Conservation (phyloP, 2,113 vertebrate genomes). For the Grammomys surdaster region DNA sequence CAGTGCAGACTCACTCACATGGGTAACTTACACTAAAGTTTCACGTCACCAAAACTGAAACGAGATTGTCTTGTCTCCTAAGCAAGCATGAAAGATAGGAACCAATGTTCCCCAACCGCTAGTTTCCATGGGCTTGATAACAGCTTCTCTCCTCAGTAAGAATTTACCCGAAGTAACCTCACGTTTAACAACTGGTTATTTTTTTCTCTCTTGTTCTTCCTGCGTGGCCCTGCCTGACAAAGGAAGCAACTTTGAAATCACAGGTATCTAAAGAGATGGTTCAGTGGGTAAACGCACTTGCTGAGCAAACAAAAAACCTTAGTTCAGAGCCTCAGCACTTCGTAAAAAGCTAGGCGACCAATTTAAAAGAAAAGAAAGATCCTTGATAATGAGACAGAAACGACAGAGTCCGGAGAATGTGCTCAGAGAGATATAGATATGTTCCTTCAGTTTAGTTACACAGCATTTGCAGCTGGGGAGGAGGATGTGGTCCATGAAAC, state of each 20-base stretch:
- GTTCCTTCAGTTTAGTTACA: background rate
- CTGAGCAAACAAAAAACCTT: background rate
- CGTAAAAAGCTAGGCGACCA: background rate
- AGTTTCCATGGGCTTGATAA: background rate
- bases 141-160: background rate
- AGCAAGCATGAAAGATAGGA: background rate
- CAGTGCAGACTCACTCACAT: background rate
- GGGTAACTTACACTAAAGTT: background rate
- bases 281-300: background rate
- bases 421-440: accelerated
- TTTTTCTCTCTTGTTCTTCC: background rate
- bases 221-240: background rate
- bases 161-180: background rate
- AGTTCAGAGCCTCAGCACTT: background rate
- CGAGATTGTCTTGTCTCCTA: background rate
- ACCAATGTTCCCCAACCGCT: background rate
- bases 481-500: background rate
- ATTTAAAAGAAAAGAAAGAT: background rate
- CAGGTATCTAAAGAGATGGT: background rate
- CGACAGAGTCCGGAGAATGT: background rate
- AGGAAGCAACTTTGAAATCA: background rate
- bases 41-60: background rate
- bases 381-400: background rate
- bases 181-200: background rate
- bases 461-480: background rate